Evolutionary conservation across 2,113 vertebrate genomes (phyloP).

Genomic region (Melanocharis versteri): DNA sequence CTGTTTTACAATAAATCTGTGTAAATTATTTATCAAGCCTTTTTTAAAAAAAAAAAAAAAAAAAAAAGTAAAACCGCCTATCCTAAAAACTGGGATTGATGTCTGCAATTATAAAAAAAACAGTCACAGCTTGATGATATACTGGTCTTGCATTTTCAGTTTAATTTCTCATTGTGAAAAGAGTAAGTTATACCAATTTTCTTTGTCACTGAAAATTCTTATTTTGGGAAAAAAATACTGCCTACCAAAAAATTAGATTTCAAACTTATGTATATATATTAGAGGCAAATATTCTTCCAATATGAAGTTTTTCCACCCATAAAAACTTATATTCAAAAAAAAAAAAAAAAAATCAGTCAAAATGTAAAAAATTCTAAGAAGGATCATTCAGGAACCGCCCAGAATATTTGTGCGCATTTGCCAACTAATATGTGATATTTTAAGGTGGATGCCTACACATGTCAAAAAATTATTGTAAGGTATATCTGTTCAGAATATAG

Average conservation of each 20-base stretch:
- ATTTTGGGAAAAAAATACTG: background rate
- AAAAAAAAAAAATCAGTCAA: background rate
- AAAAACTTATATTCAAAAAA: background rate
- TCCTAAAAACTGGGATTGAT: background rate
- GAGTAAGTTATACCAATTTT: background rate
- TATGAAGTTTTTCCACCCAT: background rate
- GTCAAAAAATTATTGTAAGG: background rate
- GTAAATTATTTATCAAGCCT: background rate
- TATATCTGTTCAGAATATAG: background rate
- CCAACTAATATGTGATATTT: background rate
- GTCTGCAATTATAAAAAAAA: background rate
- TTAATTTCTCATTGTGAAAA: background rate
- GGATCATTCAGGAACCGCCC: rapidly evolving
- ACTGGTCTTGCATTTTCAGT: background rate
- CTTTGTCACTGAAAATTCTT: background rate
- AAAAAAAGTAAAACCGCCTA: background rate
- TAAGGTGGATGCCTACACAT: background rate
- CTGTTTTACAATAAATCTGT: background rate
- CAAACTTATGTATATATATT: background rate
- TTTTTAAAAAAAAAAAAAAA: no score
- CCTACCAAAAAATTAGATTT: background rate
- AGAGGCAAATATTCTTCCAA: background rate
- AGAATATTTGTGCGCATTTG: background rate
- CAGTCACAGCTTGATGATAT: background rate
- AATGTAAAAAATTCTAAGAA: background rate